Evolutionary conservation across 2,797 vertebrate species (phyloP), one percentile per base, ranked within the genome.

Genomic region (Oryzias dopingdopingensis): DNA sequence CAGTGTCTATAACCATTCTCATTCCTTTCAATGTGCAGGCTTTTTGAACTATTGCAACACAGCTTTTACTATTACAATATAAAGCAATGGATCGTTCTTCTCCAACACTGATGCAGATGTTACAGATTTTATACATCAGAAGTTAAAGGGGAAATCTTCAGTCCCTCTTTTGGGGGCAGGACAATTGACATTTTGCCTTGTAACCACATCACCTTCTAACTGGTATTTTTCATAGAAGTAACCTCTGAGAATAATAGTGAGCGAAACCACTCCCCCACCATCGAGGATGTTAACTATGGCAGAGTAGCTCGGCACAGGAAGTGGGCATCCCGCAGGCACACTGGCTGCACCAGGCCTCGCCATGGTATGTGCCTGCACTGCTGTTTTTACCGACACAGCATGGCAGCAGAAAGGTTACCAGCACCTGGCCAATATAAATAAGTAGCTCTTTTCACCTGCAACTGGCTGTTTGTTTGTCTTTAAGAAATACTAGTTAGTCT

Each of bases 201-300:
- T 90, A 81, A 82, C 76, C 65, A 77, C 80, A 29, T 79, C 70
- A 63, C 77, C 67, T 48, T 87, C 79, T 91, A 82, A 87, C 82
- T 90, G 91, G 90, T 92, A 86, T 93, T 90, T 91, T 90, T 92
- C 84, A 59, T 92, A 95, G 94, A 95, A 89, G 93, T 95, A 90
- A 95, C 95, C 88, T 91, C 93, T 90, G 95, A 96, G 91, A 93
- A 93, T 94, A 94, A 93, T 93, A 93, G 92, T 93, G 95, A 94
- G 90, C 93, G 92, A 86, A 93, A 93, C 87, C 90, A 91, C 86
- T 93, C 93, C 75, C 91, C 92, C 74, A 69, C 90, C 89, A 90
- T 75, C 90, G 92, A 94, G 86, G 91, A 93, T 89, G 90, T 90
- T 92, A 92, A 92, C 92, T 93, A 91, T 93, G 91, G 89, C 90